Base-by-base conservation (phyloP, 2,888 invertebrate genomes). In the Coelogynopora nodosa region DNA sequence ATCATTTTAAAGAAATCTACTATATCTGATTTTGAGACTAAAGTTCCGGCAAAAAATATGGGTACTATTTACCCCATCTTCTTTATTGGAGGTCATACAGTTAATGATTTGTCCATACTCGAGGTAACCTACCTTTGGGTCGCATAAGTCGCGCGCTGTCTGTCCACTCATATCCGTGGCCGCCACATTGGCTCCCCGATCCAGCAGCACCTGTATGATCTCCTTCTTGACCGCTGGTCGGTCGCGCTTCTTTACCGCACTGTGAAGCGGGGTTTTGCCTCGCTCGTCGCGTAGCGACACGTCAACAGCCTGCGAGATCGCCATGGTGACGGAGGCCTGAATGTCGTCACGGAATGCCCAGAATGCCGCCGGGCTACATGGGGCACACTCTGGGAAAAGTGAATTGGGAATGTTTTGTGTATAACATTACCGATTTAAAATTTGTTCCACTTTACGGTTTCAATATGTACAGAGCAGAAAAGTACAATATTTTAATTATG, bases 361-460 rank as follows among this genome's bases (percentile, higher is more conserved):
- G 88, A 90, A 90, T 26, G 90, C 89, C 67, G 88, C 85, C 27
- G 90, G 90, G 0, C 90, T 90, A 85, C 90, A 90, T n/a, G 90
- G 90, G 1, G 88, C 87, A 67, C 87, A 81, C 18, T 49, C 49
- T 49, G 49, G 49, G 18, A 5, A 49, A 18, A 18, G 49, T n/a
- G n/a, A n/a, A n/a, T n/a, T n/a, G n/a, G n/a, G n/a, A n/a, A n/a
- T n/a, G n/a, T n/a, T n/a, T n/a, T n/a, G n/a, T n/a, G n/a, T n/a
- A n/a, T n/a, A n/a, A n/a, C n/a, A n/a, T n/a, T n/a, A n/a, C n/a
- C n/a, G n/a, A n/a, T n/a, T n/a, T n/a, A n/a, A n/a, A n/a, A n/a
- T n/a, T n/a, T n/a, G n/a, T n/a, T n/a, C n/a, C n/a, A n/a, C n/a
- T n/a, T n/a, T n/a, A n/a, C n/a, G n/a, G n/a, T n/a, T n/a, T n/a